Percentiles rank a stretch among this genome's conserved stretches.
These are phyloP conservation scores for Rhopilema esculentum DNA, from an alignment of 30 jellyfish, hydroid and myxozoan genomes.

Conservation along the genomic window DNA sequence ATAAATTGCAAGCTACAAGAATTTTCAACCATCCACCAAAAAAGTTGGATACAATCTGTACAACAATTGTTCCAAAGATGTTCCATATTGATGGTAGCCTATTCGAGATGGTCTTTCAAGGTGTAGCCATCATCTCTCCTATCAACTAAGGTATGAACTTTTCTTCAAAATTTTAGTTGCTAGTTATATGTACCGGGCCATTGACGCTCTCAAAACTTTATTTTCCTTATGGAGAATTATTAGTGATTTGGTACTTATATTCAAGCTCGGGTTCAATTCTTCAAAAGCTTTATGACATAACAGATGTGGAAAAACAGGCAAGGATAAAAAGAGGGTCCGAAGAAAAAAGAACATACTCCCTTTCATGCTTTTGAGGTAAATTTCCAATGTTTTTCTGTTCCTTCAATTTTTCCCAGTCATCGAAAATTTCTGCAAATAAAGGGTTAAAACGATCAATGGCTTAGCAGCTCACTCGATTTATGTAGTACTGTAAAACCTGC, in stretches of 20 bases:
- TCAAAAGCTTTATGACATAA: neutral
- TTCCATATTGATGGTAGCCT: too few relatives aligned
- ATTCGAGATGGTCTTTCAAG: too few relatives aligned
- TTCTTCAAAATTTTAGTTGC: too few relatives aligned
- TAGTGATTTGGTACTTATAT: neutral
- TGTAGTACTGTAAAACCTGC: neutral
- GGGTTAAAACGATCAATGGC: neutral
- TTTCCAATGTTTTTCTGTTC: slow-evolving; percentile 32
- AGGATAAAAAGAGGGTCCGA: neutral
- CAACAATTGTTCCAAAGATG: too few relatives aligned
- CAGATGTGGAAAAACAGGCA: too few relatives aligned
- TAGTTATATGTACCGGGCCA: too few relatives aligned
- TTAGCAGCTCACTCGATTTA: too few relatives aligned
- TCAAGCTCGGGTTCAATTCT: neutral
- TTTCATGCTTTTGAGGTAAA: slow-evolving; percentile 34
- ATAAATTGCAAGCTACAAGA: too few relatives aligned
- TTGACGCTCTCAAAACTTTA: neutral
- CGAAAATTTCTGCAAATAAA: slow-evolving; percentile 22
- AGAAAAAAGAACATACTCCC: neutral
- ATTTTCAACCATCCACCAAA: too few relatives aligned
- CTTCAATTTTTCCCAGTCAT: slow-evolving; percentile 49
- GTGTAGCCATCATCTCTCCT: too few relatives aligned
- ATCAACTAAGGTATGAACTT: too few relatives aligned
- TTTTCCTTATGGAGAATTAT: neutral
- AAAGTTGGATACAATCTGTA: too few relatives aligned